These are phyloP conservation scores for Callionymus lyra DNA, from an alignment of 2,113 vertebrate genomes.

Conservation along the genomic window DNA sequence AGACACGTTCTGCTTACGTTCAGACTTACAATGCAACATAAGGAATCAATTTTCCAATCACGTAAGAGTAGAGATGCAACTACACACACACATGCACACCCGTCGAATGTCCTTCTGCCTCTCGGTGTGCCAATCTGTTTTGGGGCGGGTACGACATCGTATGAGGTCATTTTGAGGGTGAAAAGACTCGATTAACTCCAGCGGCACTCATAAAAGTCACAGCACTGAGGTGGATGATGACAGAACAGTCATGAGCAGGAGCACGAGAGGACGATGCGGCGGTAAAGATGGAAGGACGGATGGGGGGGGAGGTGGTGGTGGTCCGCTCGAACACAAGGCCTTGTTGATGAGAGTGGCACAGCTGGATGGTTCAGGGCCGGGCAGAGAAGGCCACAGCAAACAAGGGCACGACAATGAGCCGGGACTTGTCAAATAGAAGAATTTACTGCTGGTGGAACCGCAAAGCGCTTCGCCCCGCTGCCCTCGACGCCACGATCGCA, in stretches of 20 bases:
- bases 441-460: constrained; percentile 49
- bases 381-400: constrained; percentile 19
- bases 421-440: constrained; percentile 42
- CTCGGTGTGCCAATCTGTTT: constrained; percentile 18
- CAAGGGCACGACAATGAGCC: constrained; percentile 38
- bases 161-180: neutral
- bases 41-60: constrained; percentile 9
- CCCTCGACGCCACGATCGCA: constrained; percentile 30
- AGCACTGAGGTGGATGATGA: neutral
- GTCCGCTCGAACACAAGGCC: constrained; percentile 33
- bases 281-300: constrained; percentile 12
- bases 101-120: constrained; percentile 15
- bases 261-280: neutral
- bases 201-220: no score
- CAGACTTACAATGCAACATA: constrained; percentile 13
- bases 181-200: no score
- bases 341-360: constrained; percentile 42
- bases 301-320: neutral
- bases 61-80: constrained; percentile 3
- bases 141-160: neutral
- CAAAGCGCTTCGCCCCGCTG: constrained; percentile 32
- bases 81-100: constrained; percentile 9
- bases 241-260: neutral
- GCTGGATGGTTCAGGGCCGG: constrained; percentile 45
- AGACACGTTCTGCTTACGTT: constrained; percentile 15